Evolutionary conservation across 2,113 vertebrate genomes (phyloP).

Genomic region (Ibidorhyncha struthersii): DNA sequence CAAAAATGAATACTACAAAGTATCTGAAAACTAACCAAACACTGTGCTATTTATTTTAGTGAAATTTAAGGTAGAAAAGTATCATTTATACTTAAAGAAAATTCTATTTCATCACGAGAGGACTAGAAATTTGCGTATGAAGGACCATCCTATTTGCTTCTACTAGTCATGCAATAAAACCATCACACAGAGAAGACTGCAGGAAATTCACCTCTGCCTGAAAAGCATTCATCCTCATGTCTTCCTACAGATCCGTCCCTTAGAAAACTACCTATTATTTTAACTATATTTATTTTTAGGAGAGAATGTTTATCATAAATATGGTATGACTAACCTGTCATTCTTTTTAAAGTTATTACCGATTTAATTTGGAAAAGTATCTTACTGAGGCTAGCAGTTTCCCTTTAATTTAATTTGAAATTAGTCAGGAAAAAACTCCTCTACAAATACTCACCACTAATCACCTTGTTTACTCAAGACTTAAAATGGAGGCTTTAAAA

Average conservation of each 20-base stretch:
- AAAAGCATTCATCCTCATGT: background rate
- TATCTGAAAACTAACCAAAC: background rate
- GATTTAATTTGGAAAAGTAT: background rate
- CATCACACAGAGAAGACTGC: background rate
- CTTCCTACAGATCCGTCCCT: background rate
- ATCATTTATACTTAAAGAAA: background rate
- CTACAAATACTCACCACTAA: background rate
- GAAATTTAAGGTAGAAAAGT: background rate
- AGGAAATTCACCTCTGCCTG: background rate
- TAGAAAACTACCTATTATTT: background rate
- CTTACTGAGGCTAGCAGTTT: background rate
- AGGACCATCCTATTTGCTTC: background rate
- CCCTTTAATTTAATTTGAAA: background rate
- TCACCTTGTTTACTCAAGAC: background rate
- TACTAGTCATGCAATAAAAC: background rate
- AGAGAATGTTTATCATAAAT: background rate
- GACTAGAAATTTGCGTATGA: background rate
- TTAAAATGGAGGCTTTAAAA: background rate
- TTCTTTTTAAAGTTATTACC: background rate
- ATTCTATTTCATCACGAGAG: background rate
- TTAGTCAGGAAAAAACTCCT: background rate
- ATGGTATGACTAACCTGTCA: background rate
- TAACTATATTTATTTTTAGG: background rate
- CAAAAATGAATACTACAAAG: background rate
- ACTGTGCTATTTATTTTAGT: background rate